Conservation (phyloP, 1,140 invertebrate species). For the Bombus confusus region DNA sequence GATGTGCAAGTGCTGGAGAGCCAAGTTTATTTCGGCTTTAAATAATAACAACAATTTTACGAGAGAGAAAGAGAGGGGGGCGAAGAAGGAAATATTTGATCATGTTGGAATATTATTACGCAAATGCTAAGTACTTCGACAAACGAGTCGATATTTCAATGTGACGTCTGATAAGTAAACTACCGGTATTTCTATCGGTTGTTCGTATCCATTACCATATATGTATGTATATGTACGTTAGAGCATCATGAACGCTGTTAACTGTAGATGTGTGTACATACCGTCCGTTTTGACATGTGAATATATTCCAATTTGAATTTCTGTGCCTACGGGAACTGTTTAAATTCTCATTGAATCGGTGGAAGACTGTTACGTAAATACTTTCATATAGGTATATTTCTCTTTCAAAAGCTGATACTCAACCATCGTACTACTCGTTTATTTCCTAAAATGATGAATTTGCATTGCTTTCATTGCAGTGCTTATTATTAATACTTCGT, state of each 20-base stretch:
- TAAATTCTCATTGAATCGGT: not conserved
- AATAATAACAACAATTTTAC: not conserved
- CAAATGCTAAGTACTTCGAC: not conserved
- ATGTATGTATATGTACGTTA: not conserved
- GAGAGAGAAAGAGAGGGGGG: too few species aligned
- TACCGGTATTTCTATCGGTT: constrained; percentile 12
- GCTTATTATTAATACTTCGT: too few species aligned
- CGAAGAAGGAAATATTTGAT: not conserved
- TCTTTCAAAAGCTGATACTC: not conserved
- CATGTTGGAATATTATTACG: not conserved
- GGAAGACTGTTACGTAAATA: constrained; percentile 1
- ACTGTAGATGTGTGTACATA: not conserved
- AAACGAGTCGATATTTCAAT: constrained; percentile 14
- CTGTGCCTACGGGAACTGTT: constrained; percentile 3
- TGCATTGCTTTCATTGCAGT: too few species aligned
- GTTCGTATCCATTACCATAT: too few species aligned
- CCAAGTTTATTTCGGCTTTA: not conserved
- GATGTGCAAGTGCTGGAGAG: too few species aligned
- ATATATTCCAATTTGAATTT: constrained; percentile 25
- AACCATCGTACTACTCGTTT: too few species aligned
- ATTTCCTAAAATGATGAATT: too few species aligned
- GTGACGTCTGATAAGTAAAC: constrained; percentile 29
- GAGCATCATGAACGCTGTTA: not conserved
- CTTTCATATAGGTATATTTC: not conserved
- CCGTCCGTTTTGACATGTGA: not conserved